Evolutionary conservation across 2,888 invertebrate genomes (phyloP).

Genomic region (Eucera pruinosa): DNA sequence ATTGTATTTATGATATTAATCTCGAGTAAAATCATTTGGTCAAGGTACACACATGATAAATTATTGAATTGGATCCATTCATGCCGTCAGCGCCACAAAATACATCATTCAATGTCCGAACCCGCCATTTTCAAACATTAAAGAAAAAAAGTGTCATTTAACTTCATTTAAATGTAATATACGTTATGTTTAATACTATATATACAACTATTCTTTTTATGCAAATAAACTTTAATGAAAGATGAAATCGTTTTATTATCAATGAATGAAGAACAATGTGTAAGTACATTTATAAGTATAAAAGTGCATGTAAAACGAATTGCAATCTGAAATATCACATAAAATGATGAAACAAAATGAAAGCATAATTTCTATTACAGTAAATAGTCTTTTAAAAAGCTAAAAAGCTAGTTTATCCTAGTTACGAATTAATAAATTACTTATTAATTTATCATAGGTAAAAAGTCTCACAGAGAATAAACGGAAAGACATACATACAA

Average conservation of each 20-base stretch:
- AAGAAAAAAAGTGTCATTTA: background rate
- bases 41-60: constrained; percentile 9
- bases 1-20: background rate
- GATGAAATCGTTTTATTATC: constrained; percentile 47
- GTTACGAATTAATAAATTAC: constrained; percentile 28
- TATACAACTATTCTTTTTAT: background rate
- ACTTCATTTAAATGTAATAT: too few relatives aligned
- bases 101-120: background rate
- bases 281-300: constrained; percentile 42
- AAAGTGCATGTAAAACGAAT: constrained; percentile 45
- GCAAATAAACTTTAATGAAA: constrained; percentile 24
- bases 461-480: constrained; percentile 37
- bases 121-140: constrained; percentile 40
- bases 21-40: background rate
- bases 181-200: too few relatives aligned
- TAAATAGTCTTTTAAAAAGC: constrained; percentile 34
- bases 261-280: constrained; percentile 34
- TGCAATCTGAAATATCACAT: constrained; percentile 37
- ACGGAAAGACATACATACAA: constrained; percentile 58
- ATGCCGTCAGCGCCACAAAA: constrained; percentile 29
- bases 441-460: constrained; percentile 33
- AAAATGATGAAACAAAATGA: constrained; percentile 36
- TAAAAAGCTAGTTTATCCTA: constrained; percentile 33
- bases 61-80: background rate
- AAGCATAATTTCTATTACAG: constrained; percentile 19